Base-by-base conservation (phyloP, 2,888 invertebrate species). In the Smittia sp. region DNA sequence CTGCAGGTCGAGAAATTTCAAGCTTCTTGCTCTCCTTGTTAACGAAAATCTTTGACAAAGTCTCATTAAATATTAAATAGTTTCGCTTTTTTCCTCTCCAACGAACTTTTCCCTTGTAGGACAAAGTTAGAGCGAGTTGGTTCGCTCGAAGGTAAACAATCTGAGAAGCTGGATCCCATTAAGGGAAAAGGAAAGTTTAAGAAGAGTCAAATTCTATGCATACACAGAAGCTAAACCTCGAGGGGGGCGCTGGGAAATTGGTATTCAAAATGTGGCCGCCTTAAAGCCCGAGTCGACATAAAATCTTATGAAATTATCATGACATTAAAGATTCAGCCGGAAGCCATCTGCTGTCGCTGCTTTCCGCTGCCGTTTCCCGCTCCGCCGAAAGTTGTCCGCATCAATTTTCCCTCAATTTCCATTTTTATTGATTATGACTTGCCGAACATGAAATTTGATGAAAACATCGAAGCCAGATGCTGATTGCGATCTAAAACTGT, bases 61-160 rank as follows among this genome's bases (percentile, higher is more conserved):
- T 70, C 58, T 72, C 72, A 72, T 72, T 58, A 72, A 72, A 72
- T 72, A 72, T 72, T 72, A 54, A 72, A 72, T 72, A 72, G 72
- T 72, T 72, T 18, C 13, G 15, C 38, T 58, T 39, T 54, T 52
- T 69, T 66, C n/a, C 41, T 52, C 52, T 69, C 27, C 22, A 63
- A 18, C 13, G 39, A 38, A 39, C 24, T 70, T 70, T 70, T 52
- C 69, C 24, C 54, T 38, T 58, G 58, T 22, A 32, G 54, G 69
- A 54, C 15, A 39, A 54, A 69, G 52, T 15, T 65, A 9, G 62
- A n/a, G 4, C 6, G 24, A 65, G 65, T 15, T 65, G n/a, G 2
- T 7, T 18, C 9, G 65, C 65, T 65, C 15, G 25, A 24, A 20
- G 65, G 65, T 32, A 65, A 65, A 65, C 18, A 65, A 27, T 65